Evolutionary conservation across 2,888 invertebrate species (phyloP).

Genomic region (Mesorhabditis sp.): DNA sequence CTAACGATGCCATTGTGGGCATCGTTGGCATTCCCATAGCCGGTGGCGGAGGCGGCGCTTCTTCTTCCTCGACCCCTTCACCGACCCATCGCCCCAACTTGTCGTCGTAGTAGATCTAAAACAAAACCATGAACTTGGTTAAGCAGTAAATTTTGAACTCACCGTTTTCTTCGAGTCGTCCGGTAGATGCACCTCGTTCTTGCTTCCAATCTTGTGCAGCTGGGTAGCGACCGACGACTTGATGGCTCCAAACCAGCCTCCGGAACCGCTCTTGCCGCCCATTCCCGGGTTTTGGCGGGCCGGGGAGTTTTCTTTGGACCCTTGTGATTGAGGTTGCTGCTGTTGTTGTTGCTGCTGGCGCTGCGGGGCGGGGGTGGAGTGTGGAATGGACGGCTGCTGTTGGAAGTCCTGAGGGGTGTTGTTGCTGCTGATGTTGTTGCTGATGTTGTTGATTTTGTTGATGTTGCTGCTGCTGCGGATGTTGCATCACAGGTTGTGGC

Average conservation of each 20-base stretch:
- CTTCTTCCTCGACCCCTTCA: neutral
- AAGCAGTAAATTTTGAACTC: too few relatives aligned
- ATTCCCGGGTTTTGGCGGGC: neutral
- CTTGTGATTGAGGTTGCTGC: neutral
- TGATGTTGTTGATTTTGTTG: slow-evolving; percentile 4
- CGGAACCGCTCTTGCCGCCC: neutral
- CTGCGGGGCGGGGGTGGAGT: neutral
- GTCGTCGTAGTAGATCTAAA: neutral
- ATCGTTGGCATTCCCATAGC: neutral
- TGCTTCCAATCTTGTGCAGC: too few relatives aligned
- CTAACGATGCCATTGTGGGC: neutral
- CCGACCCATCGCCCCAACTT: neutral
- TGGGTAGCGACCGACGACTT: too few relatives aligned
- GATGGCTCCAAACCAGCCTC: neutral
- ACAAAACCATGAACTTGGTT: neutral
- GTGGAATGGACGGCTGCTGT: neutral
- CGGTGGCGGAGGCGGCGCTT: neutral
- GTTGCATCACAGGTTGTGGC: neutral
- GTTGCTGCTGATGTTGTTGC: neutral
- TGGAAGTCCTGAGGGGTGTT: neutral
- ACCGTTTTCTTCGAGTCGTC: too few relatives aligned
- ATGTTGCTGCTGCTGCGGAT: neutral
- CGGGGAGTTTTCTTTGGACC: too few relatives aligned
- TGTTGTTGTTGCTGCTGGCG: neutral
- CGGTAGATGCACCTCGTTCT: too few relatives aligned